Conservation (phyloP, 2,888 invertebrate genomes). For the Mechanitis mazaeus region DNA sequence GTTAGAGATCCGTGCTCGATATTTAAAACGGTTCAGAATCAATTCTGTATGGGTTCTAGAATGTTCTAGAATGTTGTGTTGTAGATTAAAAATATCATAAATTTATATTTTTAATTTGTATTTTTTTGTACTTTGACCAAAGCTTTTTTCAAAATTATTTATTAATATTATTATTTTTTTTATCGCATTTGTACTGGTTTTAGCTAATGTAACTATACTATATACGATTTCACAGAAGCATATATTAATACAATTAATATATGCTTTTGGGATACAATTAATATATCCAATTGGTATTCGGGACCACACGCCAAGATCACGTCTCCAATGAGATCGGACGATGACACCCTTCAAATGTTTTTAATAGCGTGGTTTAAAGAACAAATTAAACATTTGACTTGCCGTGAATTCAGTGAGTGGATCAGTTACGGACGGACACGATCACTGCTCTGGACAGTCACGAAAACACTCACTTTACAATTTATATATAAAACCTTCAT, state of each 20-base stretch:
- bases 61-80: no score
- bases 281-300: conserved; percentile 14
- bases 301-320: conserved; percentile 69
- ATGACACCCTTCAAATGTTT: conserved; percentile 76
- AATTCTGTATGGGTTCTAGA: conserved; percentile 7
- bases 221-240: no score
- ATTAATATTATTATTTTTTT: no score
- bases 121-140: no score
- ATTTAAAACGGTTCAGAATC: neutral
- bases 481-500: neutral
- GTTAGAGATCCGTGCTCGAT: neutral
- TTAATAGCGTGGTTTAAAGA: conserved; percentile 76
- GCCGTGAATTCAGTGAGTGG: conserved; percentile 74
- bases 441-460: conserved; percentile 31
- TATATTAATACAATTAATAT: no score
- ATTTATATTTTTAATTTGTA: no score
- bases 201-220: no score
- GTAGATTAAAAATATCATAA: no score
- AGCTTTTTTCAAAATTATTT: no score
- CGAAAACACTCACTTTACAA: neutral
- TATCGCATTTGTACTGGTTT: no score
- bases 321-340: conserved; percentile 71
- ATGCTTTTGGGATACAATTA: no score
- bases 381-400: conserved; percentile 78
- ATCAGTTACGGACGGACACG: conserved; percentile 72